Base-by-base conservation (phyloP, 2,888 invertebrate species). In the Caenorhabditis sp. region DNA sequence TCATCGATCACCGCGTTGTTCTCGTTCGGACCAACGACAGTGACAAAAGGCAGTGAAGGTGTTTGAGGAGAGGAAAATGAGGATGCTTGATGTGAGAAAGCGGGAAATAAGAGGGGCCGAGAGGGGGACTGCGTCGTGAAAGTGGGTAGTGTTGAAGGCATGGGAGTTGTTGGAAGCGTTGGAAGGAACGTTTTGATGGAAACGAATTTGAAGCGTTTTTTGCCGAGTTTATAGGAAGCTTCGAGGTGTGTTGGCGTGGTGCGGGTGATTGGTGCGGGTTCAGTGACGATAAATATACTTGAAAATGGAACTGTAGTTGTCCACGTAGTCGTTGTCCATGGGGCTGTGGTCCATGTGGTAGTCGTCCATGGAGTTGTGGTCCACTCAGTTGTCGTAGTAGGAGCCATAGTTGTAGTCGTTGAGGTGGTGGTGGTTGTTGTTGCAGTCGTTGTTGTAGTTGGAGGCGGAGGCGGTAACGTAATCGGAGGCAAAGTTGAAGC, bases 171-270 rank as follows among this genome's bases (percentile, higher is more conserved):
- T 24, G 79, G 66, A 58, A 51, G 64, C 38, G 80, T 75, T 24
- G 74, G 72, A 24, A 59, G 26, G 54, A 84, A 84, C 26, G 80
- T 84, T 38, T 59, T 56, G 68, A 84, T 84, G 14, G 80, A 80
- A 24, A 84, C 84, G 61, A 84, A 84, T 59, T 80, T 80, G 68
- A 76, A 84, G 51, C 80, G 80, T 7, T 76, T 75, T 44, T 84
- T 84, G 66, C 84, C 84, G 24, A 84, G 76, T 35, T 79, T 74
- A 61, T 84, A 81, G 56, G 69, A 81, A 68, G 75, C 80, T 49
- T 76, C 70, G 19, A 81, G 70, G 31, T 72, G 80, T n/a, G 70
- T 73, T 7, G 80, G 72, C 68, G 84, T 77, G 68, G 58, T 80
- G 51, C 61, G 59, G 31, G 77, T 38, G 56, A 47, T 41, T 22